These are phyloP conservation scores for Xyrichtys novacula DNA, from an alignment of 2,797 vertebrate species.

Conservation along the genomic window DNA sequence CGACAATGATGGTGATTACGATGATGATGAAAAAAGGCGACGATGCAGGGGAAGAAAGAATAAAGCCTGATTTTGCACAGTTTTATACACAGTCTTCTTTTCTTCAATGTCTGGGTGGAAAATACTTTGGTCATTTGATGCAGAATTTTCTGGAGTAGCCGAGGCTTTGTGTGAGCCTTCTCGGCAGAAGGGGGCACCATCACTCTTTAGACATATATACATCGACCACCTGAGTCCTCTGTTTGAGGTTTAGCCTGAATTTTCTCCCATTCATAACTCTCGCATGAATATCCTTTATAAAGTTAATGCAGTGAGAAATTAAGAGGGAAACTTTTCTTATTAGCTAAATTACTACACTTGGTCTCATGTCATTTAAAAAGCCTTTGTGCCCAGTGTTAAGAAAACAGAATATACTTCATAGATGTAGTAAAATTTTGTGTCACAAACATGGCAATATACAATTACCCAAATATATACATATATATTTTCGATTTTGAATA, in stretches of 20 bases:
- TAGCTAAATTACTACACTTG: background rate
- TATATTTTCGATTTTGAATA: too few species aligned
- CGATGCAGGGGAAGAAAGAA: constrained; percentile 67
- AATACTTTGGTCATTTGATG: constrained; percentile 18
- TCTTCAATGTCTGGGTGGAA: constrained; percentile 47
- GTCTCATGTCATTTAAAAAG: background rate
- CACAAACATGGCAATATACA: background rate
- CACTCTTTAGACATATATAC: constrained; percentile 45
- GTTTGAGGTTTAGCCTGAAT: constrained; percentile 6
- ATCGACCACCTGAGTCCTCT: background rate
- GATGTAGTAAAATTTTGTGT: background rate
- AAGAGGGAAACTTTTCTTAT: background rate
- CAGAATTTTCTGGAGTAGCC: constrained; percentile 7
- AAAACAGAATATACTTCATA: background rate
- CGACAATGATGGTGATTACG: constrained; percentile 66
- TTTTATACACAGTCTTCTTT: constrained; percentile 75
- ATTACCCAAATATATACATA: too few species aligned
- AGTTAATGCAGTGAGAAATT: background rate
- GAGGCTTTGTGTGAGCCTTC: constrained; percentile 9
- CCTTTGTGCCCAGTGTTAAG: constrained; percentile 12
- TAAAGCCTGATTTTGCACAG: constrained; percentile 88
- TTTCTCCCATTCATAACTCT: background rate
- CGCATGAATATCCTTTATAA: background rate
- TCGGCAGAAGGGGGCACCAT: constrained; percentile 72
- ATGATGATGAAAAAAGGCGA: constrained; percentile 53